Conservation (phyloP, 2,888 invertebrate genomes). For the Cephalotes varians region DNA sequence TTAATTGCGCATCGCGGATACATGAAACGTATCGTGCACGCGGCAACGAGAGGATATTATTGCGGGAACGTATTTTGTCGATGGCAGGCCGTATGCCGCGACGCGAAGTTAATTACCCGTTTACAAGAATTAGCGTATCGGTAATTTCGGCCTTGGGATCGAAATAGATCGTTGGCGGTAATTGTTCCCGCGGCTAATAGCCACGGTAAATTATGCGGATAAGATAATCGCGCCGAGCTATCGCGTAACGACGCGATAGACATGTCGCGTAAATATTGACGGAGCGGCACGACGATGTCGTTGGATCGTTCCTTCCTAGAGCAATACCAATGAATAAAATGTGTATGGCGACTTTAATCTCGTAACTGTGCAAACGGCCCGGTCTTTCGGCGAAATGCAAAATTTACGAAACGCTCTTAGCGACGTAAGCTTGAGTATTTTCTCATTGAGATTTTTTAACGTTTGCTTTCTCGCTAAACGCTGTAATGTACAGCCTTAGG, state of each 20-base stretch:
- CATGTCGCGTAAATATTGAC: conserved; percentile 20
- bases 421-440: neutral
- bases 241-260: neutral
- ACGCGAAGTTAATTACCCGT: conserved; percentile 67
- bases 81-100: conserved; percentile 50
- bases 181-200: conserved; percentile 44
- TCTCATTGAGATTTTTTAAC: neutral
- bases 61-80: conserved; percentile 44
- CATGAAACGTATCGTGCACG: conserved; percentile 48
- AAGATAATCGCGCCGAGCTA: conserved; percentile 35
- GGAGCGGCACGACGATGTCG: neutral
- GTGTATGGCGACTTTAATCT: neutral
- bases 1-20: conserved; percentile 64
- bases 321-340: conserved; percentile 2
- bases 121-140: conserved; percentile 53
- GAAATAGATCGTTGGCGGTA: conserved; percentile 57
- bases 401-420: neutral
- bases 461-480: neutral
- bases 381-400: neutral
- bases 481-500: neutral
- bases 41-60: conserved; percentile 23
- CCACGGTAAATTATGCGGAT: conserved; percentile 45
- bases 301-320: neutral
- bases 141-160: conserved; percentile 61
- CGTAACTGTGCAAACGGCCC: neutral